Conservation (phyloP, 1,140 invertebrate genomes). For the Coenobita brevimanus region DNA sequence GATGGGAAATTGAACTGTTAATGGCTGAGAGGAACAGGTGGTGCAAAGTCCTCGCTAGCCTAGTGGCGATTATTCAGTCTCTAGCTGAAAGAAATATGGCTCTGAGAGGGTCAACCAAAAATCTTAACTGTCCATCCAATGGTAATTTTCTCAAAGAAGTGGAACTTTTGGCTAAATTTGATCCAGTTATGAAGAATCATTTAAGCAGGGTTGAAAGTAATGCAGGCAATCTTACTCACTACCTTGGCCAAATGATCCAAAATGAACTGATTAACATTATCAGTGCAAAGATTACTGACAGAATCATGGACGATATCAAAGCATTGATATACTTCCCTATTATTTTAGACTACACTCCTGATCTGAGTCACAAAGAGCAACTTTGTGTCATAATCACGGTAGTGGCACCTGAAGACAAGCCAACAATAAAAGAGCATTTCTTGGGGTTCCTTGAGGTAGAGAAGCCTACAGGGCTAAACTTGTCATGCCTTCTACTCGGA, state of each 20-base stretch:
- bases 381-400: not conserved
- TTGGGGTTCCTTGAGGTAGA: not conserved
- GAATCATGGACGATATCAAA: not conserved
- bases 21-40: not conserved
- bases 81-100: not conserved
- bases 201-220: not conserved
- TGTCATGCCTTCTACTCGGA: not conserved
- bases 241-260: not conserved
- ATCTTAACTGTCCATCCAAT: not conserved
- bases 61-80: not conserved
- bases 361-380: not conserved
- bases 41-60: not conserved
- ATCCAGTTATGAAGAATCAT: constrained; percentile 11
- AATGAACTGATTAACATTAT: constrained; percentile 3
- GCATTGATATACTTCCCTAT: not conserved
- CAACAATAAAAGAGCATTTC: constrained; percentile 16
- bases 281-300: not conserved
- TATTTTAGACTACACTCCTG: not conserved
- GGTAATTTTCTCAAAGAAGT: constrained; percentile 8
- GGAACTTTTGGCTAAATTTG: no score
- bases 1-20: not conserved
- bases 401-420: not conserved
- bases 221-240: not conserved
- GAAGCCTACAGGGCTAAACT: not conserved
- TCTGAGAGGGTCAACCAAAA: not conserved